Evolutionary conservation across 2,113 vertebrate species (phyloP), one percentile per base, ranked within the genome.

Genomic region (Cinclus cinclus): DNA sequence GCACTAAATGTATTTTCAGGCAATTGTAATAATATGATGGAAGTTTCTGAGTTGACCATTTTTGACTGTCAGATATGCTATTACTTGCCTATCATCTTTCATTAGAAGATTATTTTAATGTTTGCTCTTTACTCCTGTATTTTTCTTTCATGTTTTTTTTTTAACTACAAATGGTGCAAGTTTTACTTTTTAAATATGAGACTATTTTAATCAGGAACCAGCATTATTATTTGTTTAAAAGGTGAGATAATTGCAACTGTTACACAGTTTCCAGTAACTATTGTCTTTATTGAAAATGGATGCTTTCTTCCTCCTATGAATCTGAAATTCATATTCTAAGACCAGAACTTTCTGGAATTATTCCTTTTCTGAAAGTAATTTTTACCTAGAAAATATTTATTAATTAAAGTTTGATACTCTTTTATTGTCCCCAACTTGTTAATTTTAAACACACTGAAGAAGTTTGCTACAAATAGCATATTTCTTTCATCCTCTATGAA

Each of bases 1-100:
- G 71, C 23, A 37, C 15, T 94, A 55, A 81, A 85, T 93, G 10
- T 42, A 67, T 92, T 95, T 97, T 92, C 42, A 92, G 81, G 64
- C 64, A 68, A 52, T 27, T 46, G 23, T 52, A 87, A 80, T 42
- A 69, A 90, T 94, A 83, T 91, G 58, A 62, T 87, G 59, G 31
- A 83, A 63, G 69, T 76, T 95, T 89, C 76, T 81, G 56, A 55
- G 42, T 27, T 76, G 71, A 83, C 85, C 35, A 63, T 94, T 96
- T 94, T 35, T 91, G 78, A 69, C 78, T 95, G 62, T 71, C 73
- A 77, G 47, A 62, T 80, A 83, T 41, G 56, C 41, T 93, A 56
- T 80, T 92, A 59, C 33, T 93, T 92, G 35, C 23, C 37, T 70
- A 78, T 87, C 42, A 44, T 68, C 52, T 46, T 90, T 89, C 62